Base-by-base conservation (phyloP, 1,140 invertebrate genomes). In the Apis florea region DNA sequence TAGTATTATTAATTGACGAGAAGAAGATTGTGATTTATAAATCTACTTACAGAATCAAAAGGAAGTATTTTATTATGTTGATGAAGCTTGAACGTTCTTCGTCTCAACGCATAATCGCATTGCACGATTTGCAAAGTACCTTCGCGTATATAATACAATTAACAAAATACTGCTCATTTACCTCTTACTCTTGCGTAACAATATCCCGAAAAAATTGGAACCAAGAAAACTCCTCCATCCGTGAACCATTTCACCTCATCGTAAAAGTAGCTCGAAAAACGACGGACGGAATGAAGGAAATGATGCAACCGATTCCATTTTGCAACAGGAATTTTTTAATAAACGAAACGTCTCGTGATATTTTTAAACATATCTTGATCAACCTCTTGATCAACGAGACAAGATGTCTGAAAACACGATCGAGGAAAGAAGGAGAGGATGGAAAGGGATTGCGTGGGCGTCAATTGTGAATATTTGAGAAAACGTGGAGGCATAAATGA, bases 401-500 rank as follows among this genome's bases (percentile, higher is more conserved):
- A 47, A 40, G 0, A n/a, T 21, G 17, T 47, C 68, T 15, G 5
- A 24, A 64, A 73, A 73, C 12, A 17, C 31, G 69, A 53, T 53
- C 24, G 13, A 19, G 3, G 19, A 17, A 11, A 47, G 40, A 8
- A 13, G 13, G 21, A 21, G 24, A 17, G 2, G 26, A 9, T 15
- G 17, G 19, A 13, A 49, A 11, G 21, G 2, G 5, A 47, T 10
- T 15, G 73, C 74, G 79, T 77, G 68, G 67, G 74, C 40, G 67
- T 56, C 64, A 77, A 63, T 26, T 47, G 80, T 82, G 56, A 49
- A 53, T 68, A 76, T 82, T 79, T 79, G 69, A 72, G 77, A 64
- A 79, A 79, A 79, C 69, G 10, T 26, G 5, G 40, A 17, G 26
- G 53, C 19, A 67, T 58, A 67, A 73, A 80, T 40, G 53, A 58